phyloP scores from a whole-genome alignment of 2,797 vertebrate species.

The Falco berigora region DNA sequence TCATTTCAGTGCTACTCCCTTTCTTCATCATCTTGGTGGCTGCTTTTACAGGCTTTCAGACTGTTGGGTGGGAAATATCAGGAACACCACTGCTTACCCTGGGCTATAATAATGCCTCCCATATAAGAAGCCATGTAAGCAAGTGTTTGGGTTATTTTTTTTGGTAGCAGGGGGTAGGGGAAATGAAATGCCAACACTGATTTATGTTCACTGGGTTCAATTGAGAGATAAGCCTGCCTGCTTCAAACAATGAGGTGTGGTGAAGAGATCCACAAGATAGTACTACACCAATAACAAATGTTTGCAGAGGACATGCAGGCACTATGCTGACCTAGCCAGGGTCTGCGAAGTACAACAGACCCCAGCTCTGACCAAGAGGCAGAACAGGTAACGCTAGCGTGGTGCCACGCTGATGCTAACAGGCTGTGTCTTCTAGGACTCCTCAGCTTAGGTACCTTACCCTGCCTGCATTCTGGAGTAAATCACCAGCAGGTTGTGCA shows the following conservation, averaged over 20 bases:
- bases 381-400: not conserved
- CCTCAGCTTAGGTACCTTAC: not conserved
- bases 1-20: not conserved
- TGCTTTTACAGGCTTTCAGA: conserved; percentile 9
- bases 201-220: not conserved
- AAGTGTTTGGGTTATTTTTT: not conserved
- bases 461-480: not conserved
- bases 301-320: not conserved
- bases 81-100: not conserved
- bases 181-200: conserved; percentile 47
- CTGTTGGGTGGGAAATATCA: conserved; percentile 34
- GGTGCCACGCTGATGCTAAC: not conserved
- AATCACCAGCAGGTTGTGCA: not conserved
- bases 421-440: not conserved
- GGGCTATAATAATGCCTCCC: conserved; percentile 15
- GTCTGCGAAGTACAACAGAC: not conserved
- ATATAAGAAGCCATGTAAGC: not conserved
- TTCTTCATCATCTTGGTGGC: not conserved
- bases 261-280: not conserved
- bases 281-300: not conserved
- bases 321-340: not conserved
- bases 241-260: conserved; percentile 5
- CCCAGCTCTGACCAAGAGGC: not conserved
- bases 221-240: not conserved
- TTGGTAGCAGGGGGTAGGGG: not conserved